Evolutionary conservation across 1,140 invertebrate species (phyloP), one percentile per base, ranked within the genome.

Genomic region (Cyrtorhinus lividipennis): DNA sequence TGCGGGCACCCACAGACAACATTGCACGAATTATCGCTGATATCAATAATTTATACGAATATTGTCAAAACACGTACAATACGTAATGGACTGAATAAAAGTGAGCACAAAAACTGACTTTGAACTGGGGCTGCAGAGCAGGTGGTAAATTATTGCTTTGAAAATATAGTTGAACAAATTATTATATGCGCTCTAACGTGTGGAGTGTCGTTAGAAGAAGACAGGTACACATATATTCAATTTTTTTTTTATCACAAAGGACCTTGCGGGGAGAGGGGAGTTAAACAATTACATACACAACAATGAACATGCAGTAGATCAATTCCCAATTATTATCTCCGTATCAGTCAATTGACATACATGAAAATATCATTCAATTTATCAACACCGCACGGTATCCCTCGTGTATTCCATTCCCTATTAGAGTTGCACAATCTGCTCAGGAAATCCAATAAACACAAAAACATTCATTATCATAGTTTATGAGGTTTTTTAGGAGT

Each of bases 271-370:
- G 62, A n/a, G n/a, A n/a, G n/a, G n/a, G n/a, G n/a, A n/a, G n/a
- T 63, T 58, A 48, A 63, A 63, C 62, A 63, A 63, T 63, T 63
- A 63, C 62, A 63, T 56, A 63, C 62, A 63, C 62, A 63, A 58
- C 62, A 45, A 63, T 63, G 46, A 58, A 63, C 62, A 63, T 58
- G 59, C 56, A 63, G 26, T 63, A 62, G 61, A 63, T 63, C 62
- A 63, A 63, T 63, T 63, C 62, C 62, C 62, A 63, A 63, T 63
- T 63, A 63, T 63, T 63, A 63, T 63, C 62, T 63, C 62, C n/a
- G 59, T 61, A 61, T 61, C 59, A 63, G 62, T 63, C 62, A 63
- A 63, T 63, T 63, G 62, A 63, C 62, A 63, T 59, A 62, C 61
- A 62, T 62, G 25, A 56, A 62, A 25, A 62, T 26, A 25, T 44